Base-by-base conservation (phyloP, 2,797 vertebrate genomes). In the Tolypeutes matacus region DNA sequence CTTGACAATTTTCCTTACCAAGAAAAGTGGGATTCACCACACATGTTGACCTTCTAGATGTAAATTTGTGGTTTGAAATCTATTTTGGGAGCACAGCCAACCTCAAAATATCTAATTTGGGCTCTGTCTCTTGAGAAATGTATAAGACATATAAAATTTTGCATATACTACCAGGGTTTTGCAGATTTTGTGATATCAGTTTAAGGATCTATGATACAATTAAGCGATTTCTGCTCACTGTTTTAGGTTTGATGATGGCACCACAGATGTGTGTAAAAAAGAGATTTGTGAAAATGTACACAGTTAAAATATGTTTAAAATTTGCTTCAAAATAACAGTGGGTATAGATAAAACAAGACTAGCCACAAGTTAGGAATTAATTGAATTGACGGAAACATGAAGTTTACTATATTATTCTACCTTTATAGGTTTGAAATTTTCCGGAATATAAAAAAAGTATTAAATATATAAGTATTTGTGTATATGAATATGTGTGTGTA, bases 291-390 rank as follows among this genome's bases (percentile, higher is more conserved):
- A 20, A 95, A 91, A 70, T 46, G 46, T 82, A 87, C 53, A 20
- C 6, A 78, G n/a, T 83, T 62, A 88, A 69, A 64, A 62, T 53
- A 62, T 46, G 60, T 49, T 72, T 83, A 15, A 21, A 88, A 80
- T 88, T 34, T 64, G 34, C 36, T 87, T 87, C 49, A 80, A 91
- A 92, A 53, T 42, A 91, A 91, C 11, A 46, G 6, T 86, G 53
- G 56, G 11, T 58, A 65, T 29, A 70, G 36, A 75, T 56, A 39
- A 88, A 88, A 88, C 4, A 76, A 53, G n/a, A 46, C 8, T 39
- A 13, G 0, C 34, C 21, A 87, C 10, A 9, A 93, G 29, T 93
- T 58, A 86, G 21, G 58, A 84, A 65, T 51, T 72, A 69, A 95
- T 25, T 36, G 62, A 62, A 14, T 21, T 82, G 7, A 94, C 1